phyloP scores from a whole-genome alignment of 2,888 invertebrate genomes.

The Apodemia zela region DNA sequence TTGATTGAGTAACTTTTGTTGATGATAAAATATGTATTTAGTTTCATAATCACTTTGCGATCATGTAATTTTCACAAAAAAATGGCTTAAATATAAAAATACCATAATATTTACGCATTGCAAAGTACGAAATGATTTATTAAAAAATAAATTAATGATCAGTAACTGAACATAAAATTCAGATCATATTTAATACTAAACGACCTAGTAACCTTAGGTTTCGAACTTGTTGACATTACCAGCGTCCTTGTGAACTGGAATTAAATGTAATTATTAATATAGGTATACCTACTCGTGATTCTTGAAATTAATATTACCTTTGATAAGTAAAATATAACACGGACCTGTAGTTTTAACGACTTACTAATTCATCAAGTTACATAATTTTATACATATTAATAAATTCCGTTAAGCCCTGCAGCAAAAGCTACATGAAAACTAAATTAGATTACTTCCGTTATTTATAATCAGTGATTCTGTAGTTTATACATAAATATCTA shows the following conservation, averaged over 20 bases:
- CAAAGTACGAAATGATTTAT: no score
- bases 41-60: no score
- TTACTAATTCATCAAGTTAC: background rate
- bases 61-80: no score
- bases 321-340: background rate
- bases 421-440: no score
- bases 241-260: constrained; percentile 22
- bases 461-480: no score
- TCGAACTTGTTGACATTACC: constrained; percentile 29
- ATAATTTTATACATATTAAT: constrained; percentile 7
- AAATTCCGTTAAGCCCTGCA: background rate
- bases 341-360: background rate
- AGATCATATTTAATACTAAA: constrained; percentile 9
- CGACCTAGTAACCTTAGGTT: constrained; percentile 32
- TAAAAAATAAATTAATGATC: no score
- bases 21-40: no score
- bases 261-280: constrained; percentile 15
- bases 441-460: no score
- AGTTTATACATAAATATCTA: no score
- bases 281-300: background rate
- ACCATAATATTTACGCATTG: no score
- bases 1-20: no score
- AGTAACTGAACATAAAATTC: background rate
- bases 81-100: no score
- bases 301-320: background rate